Base-by-base conservation (phyloP, 2,113 vertebrate species). In the Columba janthina region DNA sequence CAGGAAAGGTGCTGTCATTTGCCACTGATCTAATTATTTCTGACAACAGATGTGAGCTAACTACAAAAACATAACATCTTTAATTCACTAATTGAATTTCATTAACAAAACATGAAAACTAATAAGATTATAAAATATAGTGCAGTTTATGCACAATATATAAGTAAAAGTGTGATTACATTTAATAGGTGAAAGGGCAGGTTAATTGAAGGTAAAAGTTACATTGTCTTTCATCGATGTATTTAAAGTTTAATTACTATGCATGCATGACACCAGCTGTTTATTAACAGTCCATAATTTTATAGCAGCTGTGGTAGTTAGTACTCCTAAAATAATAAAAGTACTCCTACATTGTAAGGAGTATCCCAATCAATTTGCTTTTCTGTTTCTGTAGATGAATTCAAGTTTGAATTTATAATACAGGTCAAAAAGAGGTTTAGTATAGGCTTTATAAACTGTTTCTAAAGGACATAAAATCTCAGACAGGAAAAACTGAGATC, bases 11-110 rank as follows among this genome's bases (percentile, higher is more conserved):
- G 21, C 22, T 81, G 75, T 88, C 76, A 76, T 94, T 97, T 97
- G 26, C 69, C 54, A 81, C 94, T 97, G 67, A 95, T 87, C 26
- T 96, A 96, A 97, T 96, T 95, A 90, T 73, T 96, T 96, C 61
- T 94, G 93, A 97, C 88, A 97, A 80, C 50, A 90, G 76, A 92
- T 87, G 56, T 81, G 44, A 93, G 14, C 57, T 93, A 93, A 57
- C 88, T 85, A 83, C 81, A 83, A 80, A 94, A 82, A 36, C 54
- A 61, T 57, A 91, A 12, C 20, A 72, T 91, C 78, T 93, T 81
- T 91, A 95, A 89, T 79, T 95, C 5, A 7, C 42, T 70, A 57
- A 90, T 93, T 64, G 94, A 93, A 96, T 95, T 95, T 94, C 60
- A 95, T 95, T 97, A 97, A 90, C 80, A 92, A 93, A 96, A 67